These are phyloP conservation scores for Artemia sp. DNA, from an alignment of 2,888 invertebrate species.

Conservation along the genomic window DNA sequence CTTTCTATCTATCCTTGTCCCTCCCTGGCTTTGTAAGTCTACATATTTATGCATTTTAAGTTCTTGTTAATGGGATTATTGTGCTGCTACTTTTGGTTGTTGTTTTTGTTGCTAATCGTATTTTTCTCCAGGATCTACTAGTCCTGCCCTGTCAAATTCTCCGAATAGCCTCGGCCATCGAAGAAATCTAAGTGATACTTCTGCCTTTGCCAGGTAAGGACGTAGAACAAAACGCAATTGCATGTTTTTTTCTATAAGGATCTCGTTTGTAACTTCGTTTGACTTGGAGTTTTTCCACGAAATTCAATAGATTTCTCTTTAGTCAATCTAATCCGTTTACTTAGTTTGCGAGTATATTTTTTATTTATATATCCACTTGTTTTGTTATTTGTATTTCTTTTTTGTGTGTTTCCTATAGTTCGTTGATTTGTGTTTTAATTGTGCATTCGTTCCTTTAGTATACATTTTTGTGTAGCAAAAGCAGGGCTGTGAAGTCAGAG, in stretches of 20 bases:
- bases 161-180: conserved; percentile 42
- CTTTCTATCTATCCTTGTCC: too few relatives aligned
- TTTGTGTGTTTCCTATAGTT: conserved; percentile 16
- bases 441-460: background rate
- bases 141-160: conserved; percentile 30
- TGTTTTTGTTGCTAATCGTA: too few relatives aligned
- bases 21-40: too few relatives aligned
- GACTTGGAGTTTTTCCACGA: background rate
- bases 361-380: conserved; percentile 3
- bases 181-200: conserved; percentile 66
- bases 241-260: too few relatives aligned
- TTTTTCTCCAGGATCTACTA: conserved; percentile 26
- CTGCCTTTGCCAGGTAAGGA: conserved; percentile 57
- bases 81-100: too few relatives aligned
- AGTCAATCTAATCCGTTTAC: conserved; percentile 6
- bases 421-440: background rate
- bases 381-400: conserved; percentile 20
- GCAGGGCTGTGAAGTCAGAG: too few relatives aligned
- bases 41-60: too few relatives aligned
- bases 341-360: background rate
- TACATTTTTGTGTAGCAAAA: too few relatives aligned
- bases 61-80: too few relatives aligned
- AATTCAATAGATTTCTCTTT: background rate
- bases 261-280: too few relatives aligned
- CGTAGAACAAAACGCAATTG: background rate